Evolutionary conservation across 2,888 invertebrate species (phyloP).

Genomic region (Pocota personata): DNA sequence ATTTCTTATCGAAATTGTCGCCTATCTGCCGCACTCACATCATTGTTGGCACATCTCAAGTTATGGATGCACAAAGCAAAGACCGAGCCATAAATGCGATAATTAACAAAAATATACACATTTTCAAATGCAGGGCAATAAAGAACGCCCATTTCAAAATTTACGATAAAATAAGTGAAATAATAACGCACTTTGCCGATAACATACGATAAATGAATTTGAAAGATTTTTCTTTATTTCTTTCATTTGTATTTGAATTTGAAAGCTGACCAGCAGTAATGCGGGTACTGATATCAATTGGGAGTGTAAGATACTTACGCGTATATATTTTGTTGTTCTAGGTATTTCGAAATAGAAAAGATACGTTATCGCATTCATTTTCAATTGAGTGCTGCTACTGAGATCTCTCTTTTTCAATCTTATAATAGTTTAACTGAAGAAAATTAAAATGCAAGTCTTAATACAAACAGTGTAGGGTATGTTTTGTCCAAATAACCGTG

Average conservation of each 20-base stretch:
- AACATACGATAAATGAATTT: conserved; percentile 1
- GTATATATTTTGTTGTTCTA: neutral
- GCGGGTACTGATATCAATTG: conserved; percentile 54
- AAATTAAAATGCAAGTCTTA: too few species aligned
- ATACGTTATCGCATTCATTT: conserved; percentile 43
- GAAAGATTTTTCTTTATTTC: neutral
- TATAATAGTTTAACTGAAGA: too few species aligned
- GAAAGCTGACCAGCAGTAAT: conserved; percentile 48
- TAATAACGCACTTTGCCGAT: conserved; percentile 8
- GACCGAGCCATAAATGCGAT: neutral
- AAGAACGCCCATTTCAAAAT: conserved; percentile 5
- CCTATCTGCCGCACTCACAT: conserved; percentile 11
- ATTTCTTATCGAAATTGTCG: conserved; percentile 24
- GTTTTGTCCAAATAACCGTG: too few species aligned
- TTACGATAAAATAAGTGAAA: conserved; percentile 1
- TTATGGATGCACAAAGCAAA: neutral
- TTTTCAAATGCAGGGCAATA: neutral
- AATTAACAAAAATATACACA: neutral
- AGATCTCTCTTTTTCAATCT: too few species aligned
- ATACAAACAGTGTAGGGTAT: too few species aligned
- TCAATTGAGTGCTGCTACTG: conserved; percentile 15
- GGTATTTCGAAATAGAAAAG: conserved; percentile 23
- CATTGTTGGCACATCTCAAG: conserved; percentile 6
- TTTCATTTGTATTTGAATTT: conserved; percentile 13
- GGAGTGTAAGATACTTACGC: conserved; percentile 26